These are phyloP conservation scores for Kryptolebias ocellatus DNA, from an alignment of 2,797 vertebrate genomes.

Conservation along the genomic window DNA sequence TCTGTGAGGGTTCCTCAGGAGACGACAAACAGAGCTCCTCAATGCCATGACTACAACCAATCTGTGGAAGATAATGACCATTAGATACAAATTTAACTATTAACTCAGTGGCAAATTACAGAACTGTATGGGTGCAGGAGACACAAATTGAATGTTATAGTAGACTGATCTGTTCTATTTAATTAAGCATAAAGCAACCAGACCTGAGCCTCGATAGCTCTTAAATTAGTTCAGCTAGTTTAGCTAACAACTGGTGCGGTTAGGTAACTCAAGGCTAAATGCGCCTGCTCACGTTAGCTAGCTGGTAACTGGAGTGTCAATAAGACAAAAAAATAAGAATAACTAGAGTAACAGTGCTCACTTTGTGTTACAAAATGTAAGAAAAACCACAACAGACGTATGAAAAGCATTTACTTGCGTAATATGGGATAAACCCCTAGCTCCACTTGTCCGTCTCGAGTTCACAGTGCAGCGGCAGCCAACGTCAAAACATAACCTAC, in stretches of 20 bases:
- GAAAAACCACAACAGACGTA: fast-evolving
- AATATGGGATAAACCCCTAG: background rate
- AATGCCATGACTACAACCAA: constrained; percentile 76
- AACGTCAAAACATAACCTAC: constrained; percentile 42
- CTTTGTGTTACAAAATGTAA: fast-evolving
- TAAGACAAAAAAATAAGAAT: fast-evolving
- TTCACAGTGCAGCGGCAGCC: constrained; percentile 1
- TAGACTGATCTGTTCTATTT: too few species aligned
- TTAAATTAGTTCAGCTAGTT: constrained; percentile 12
- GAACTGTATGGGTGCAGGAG: too few species aligned
- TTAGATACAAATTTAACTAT: too few species aligned
- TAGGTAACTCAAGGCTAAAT: constrained; percentile 41
- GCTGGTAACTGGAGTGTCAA: background rate
- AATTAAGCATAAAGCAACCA: too few species aligned
- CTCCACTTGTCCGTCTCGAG: constrained; percentile 11
- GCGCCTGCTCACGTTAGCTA: constrained; percentile 1
- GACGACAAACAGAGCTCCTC: constrained; percentile 63
- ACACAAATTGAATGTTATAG: too few species aligned
- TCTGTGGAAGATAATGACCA: constrained; percentile 5
- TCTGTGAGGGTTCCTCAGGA: constrained; percentile 69
- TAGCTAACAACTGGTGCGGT: constrained; percentile 10
- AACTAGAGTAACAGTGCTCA: fast-evolving
- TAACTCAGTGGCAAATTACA: too few species aligned
- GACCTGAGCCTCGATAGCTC: background rate
- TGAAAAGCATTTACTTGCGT: constrained; percentile 35